Percentiles rank a stretch among this genome's conserved stretches.
These are phyloP conservation scores for Scylla paramamosain DNA, from an alignment of 1,140 invertebrate species.

Conservation along the genomic window DNA sequence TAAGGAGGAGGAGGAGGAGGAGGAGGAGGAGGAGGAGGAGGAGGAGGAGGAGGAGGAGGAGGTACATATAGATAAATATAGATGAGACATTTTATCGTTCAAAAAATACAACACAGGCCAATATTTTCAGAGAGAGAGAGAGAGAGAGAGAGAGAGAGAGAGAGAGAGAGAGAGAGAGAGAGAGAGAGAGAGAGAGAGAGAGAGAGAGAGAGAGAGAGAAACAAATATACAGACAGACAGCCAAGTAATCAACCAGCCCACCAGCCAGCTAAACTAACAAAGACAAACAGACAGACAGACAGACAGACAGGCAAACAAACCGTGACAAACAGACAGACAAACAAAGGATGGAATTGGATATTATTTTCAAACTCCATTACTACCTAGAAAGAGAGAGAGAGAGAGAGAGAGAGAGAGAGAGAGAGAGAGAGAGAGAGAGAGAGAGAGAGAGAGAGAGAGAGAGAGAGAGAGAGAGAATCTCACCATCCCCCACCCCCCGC, in stretches of 20 bases:
- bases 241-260: background rate
- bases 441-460: no score
- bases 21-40: background rate
- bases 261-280: background rate
- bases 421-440: no score
- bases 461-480: no score
- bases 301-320: background rate
- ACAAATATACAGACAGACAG: background rate
- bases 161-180: conserved; percentile 31
- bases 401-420: background rate
- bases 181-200: conserved; percentile 25
- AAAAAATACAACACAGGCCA: background rate
- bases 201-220: conserved; percentile 4
- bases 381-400: background rate
- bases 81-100: no score
- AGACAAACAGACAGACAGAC: background rate
- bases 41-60: background rate
- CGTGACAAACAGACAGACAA: background rate
- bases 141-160: background rate
- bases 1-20: background rate
- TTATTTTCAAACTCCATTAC: no score
- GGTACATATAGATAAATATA: background rate
- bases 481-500: no score
- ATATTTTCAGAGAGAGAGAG: conserved; percentile 25
- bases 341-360: background rate